Percentiles rank a stretch among this genome's conserved stretches.
Conservation (phyloP, 2,888 invertebrate genomes). For the Drosophila ezoana region DNA sequence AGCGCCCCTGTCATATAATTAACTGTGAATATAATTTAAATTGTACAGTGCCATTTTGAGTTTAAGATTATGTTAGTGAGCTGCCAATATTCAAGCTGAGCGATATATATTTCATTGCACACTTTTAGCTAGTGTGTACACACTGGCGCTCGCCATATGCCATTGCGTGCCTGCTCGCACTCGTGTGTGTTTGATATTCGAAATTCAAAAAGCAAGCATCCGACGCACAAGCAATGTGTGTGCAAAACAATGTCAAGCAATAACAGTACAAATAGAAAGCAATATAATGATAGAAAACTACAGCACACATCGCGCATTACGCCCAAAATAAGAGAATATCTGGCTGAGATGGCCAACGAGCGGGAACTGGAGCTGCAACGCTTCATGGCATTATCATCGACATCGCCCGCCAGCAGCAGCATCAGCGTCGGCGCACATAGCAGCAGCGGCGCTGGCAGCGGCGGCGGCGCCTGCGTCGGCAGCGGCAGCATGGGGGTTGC, state of each 20-base stretch:
- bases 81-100: too few relatives aligned
- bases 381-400: constrained; percentile 64
- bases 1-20: not conserved
- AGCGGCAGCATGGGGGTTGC: constrained; percentile 18
- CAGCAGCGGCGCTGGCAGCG: constrained; percentile 1
- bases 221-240: not conserved
- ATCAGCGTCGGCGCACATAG: constrained; percentile 56
- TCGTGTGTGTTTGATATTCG: constrained; percentile 3
- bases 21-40: not conserved
- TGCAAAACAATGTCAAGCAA: constrained; percentile 39
- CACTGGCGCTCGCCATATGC: constrained; percentile 15
- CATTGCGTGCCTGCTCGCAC: constrained; percentile 28
- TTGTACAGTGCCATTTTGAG: constrained; percentile 1
- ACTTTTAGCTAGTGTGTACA: constrained; percentile 9
- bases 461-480: constrained; percentile 1
- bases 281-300: constrained; percentile 27
- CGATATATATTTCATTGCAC: constrained; percentile 8
- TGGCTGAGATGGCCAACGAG: constrained; percentile 53
- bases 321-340: constrained; percentile 62
- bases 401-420: constrained; percentile 65
- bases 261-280: constrained; percentile 28
- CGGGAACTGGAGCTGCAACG: constrained; percentile 66
- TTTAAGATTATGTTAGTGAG: not conserved
- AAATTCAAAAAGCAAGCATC: constrained; percentile 27
- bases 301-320: constrained; percentile 56